Evolutionary conservation across 1,140 invertebrate genomes (phyloP), one percentile per base, ranked within the genome.

Genomic region (Aphelinus certus): DNA sequence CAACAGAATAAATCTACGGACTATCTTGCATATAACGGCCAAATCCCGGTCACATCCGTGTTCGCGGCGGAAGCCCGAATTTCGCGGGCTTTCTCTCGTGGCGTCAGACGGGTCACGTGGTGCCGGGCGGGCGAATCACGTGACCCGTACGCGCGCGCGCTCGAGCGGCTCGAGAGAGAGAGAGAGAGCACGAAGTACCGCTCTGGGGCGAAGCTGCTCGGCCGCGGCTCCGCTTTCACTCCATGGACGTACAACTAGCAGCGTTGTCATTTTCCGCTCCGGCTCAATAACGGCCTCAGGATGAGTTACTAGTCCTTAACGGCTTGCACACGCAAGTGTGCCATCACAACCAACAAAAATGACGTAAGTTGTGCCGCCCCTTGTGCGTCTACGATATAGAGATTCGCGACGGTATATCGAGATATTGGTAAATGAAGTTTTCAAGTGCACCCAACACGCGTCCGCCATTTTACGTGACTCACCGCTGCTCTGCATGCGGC

Each of bases 311-410:
- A 87, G 84, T 85, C 77, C 70, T 74, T 64, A 82, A 76, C 72
- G 76, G 69, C 79, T 86, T 83, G 86, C 86, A 85, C 85, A 85
- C 84, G 82, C 84, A 84, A 85, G 86, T 86, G 84, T 86, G 84
- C 84, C 80, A 53, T 76, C 68, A 81, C 82, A 81, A 82, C 78
- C 68, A 81, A 68, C 80, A 78, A 86, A 74, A 79, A 87, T 87
- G 86, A 78, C 82, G 86, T 87, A 75, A 87, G 86, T 87, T 73
- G 26, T 26, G 26, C 26, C 26, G 26, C 26, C 26, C 26, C 26
- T 26, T 26, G 53, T 70, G 26, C 26, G 26, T 26, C 26, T 26
- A 26, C 26, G 26, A 26, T 26, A 26, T 26, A 26, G 26, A 26
- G 26, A 26, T 26, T 26, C 26, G 26, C 26, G 26, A 26, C 26